These are phyloP conservation scores for Thymelicus acteon DNA, from an alignment of 2,888 invertebrate genomes.

Conservation along the genomic window DNA sequence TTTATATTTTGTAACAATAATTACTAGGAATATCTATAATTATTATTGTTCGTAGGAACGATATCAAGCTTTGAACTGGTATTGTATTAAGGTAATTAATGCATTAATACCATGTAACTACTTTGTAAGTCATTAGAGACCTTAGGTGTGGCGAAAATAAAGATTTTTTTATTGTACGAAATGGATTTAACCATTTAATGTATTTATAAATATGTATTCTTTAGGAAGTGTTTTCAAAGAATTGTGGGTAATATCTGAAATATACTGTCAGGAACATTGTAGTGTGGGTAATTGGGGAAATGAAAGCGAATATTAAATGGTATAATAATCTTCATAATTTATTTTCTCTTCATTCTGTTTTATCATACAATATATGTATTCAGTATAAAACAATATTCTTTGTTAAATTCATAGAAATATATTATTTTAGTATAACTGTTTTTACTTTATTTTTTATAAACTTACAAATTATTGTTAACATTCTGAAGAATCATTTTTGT, in stretches of 20 bases:
- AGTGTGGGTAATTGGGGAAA: conserved; percentile 46
- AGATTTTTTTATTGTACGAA: no score
- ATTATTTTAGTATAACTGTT: conserved; percentile 83
- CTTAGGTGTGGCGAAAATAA: no score
- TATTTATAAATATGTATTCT: no score
- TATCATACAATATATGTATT: conserved; percentile 82
- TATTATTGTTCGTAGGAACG: background rate
- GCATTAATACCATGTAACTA: no score
- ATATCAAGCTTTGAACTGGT: no score
- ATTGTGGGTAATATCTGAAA: no score
- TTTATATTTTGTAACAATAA: background rate
- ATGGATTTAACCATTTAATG: no score
- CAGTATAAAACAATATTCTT: conserved; percentile 84
- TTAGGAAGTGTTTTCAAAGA: no score
- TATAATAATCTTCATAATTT: conserved; percentile 84
- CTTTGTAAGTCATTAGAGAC: no score
- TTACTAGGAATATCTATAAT: background rate
- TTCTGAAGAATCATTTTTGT: conserved; percentile 78
- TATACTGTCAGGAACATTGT: background rate
- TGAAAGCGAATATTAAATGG: conserved; percentile 72
- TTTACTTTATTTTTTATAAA: conserved; percentile 80
- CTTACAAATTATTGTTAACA: conserved; percentile 84
- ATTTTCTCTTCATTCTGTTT: conserved; percentile 74
- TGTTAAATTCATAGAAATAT: conserved; percentile 85
- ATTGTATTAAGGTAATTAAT: no score